Percentiles rank a stretch among this genome's conserved stretches.
Conservation (phyloP, 1,140 invertebrate genomes). For the Mercenaria mercenaria region DNA sequence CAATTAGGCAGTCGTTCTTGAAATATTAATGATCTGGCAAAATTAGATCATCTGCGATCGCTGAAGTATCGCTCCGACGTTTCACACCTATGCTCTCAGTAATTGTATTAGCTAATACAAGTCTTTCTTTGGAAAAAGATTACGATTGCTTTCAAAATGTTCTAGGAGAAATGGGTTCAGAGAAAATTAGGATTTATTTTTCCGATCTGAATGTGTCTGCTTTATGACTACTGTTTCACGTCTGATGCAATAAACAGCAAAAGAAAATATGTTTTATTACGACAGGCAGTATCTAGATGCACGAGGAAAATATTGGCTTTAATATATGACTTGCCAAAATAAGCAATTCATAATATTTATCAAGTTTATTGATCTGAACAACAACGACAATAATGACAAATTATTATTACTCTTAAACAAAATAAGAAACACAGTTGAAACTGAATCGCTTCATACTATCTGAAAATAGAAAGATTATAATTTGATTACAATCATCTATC, state of each 20-base stretch:
- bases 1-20: conserved; percentile 76
- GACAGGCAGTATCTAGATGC: background rate
- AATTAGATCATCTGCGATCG: conserved; percentile 76
- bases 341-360: background rate
- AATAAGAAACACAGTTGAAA: no score
- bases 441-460: no score
- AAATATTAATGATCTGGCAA: conserved; percentile 77
- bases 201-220: conserved; percentile 49
- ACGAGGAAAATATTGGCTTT: background rate
- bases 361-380: no score
- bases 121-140: conserved; percentile 39
- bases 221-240: conserved; percentile 37
- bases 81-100: conserved; percentile 75
- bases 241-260: conserved; percentile 33
- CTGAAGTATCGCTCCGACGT: conserved; percentile 74
- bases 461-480: no score
- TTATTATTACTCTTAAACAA: no score
- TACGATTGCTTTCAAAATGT: conserved; percentile 46
- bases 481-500: no score
- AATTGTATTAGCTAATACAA: conserved; percentile 75
- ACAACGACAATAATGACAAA: no score
- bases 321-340: background rate
- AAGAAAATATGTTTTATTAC: conserved; percentile 42
- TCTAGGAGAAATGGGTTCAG: conserved; percentile 48
- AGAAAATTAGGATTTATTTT: conserved; percentile 61